phyloP scores from a whole-genome alignment of 2,797 vertebrate species.

The Chloroceryle inda region DNA sequence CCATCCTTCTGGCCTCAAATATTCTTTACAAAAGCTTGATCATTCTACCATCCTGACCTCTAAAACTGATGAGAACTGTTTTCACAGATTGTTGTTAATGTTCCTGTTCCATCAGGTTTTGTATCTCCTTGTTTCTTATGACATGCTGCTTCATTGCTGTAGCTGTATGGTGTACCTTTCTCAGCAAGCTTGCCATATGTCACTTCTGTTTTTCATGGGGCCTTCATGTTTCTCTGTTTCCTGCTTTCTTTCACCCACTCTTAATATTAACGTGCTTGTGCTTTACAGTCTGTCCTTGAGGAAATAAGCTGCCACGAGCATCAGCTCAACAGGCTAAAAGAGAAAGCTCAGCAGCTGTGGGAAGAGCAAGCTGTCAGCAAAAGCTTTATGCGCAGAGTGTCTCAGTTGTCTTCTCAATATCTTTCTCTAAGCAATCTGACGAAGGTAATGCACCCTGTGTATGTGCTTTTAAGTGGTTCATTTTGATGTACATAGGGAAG shows the following conservation, averaged over 20 bases:
- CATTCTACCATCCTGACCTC: neutral
- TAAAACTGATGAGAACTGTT: neutral
- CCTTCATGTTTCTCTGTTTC: constrained; percentile 63
- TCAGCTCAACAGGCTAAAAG: constrained; percentile 93
- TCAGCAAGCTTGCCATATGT: constrained; percentile 24
- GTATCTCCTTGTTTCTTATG: neutral
- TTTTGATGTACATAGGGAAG: neutral
- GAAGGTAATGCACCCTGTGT: constrained; percentile 86
- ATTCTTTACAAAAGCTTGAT: neutral
- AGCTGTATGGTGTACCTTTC: constrained; percentile 1
- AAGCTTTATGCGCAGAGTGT: constrained; percentile 96
- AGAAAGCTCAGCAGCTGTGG: constrained; percentile 94
- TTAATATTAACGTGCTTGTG: constrained; percentile 86
- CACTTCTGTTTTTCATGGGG: neutral
- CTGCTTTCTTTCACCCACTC: constrained; percentile 80
- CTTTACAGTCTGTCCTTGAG: constrained; percentile 96
- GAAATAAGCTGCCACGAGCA: constrained; percentile 92
- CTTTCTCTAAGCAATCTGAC: constrained; percentile 95
- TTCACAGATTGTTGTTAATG: neutral
- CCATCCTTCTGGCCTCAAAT: neutral
- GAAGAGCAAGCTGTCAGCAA: constrained; percentile 96
- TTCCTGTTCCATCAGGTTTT: neutral
- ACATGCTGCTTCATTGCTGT: neutral
- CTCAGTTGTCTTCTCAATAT: constrained; percentile 95
- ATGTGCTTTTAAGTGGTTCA: constrained; percentile 33